These are phyloP conservation scores for Pelagia noctiluca DNA, from an alignment of 30 jellyfish, hydroid and myxozoan species.

Conservation along the genomic window DNA sequence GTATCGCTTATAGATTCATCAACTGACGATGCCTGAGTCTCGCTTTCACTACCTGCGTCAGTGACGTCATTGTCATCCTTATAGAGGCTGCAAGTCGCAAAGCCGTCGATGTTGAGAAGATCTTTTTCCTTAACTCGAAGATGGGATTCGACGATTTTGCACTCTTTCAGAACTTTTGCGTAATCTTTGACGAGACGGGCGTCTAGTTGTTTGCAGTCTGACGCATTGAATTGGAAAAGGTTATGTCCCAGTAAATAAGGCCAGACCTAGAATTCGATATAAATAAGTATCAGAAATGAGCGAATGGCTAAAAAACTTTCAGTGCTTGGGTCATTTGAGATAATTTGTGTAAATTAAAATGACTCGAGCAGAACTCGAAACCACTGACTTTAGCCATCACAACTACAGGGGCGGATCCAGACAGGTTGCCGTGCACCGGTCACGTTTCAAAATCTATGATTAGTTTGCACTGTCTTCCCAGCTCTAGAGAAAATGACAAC, in stretches of 20 bases:
- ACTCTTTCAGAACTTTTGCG: conserved; percentile 74
- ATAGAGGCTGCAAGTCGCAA: conserved; percentile 78
- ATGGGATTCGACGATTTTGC: conserved; percentile 76
- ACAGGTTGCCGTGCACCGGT: no score
- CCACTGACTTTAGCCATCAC: no score
- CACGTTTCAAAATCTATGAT: no score
- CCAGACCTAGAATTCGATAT: conserved; percentile 98
- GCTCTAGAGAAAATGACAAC: no score
- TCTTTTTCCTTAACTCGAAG: conserved; percentile 89
- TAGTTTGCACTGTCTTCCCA: no score
- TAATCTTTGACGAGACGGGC: conserved; percentile 58
- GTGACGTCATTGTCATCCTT: conserved; percentile 40
- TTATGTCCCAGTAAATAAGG: conserved; percentile 94
- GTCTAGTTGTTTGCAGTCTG: conserved; percentile 64
- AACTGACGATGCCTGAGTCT: conserved; percentile 13
- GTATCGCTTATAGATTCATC: conserved; percentile 69
- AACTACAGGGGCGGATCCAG: no score
- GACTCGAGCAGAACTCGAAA: no score
- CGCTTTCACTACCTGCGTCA: conserved; percentile 39
- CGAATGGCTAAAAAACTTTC: not conserved
- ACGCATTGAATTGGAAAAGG: conserved; percentile 68
- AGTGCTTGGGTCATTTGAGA: no score
- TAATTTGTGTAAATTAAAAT: no score
- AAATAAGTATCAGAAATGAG: no score
- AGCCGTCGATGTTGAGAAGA: conserved; percentile 88